Evolutionary conservation across 2,888 invertebrate genomes (phyloP), one percentile per base, ranked within the genome.

Genomic region (Halictus ligatus): DNA sequence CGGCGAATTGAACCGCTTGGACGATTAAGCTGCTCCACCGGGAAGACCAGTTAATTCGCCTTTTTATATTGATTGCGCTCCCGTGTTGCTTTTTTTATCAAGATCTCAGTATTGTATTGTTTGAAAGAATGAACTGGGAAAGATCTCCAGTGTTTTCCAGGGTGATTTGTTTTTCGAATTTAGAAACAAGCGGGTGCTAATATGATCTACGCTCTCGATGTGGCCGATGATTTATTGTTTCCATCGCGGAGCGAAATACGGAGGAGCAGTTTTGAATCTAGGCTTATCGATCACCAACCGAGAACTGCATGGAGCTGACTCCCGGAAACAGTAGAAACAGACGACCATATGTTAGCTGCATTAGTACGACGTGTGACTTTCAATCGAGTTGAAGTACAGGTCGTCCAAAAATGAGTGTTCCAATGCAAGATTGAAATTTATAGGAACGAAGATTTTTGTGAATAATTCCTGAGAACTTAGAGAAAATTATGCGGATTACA

Each of bases 201-300:
- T 75, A 79, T 74, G 48, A 76, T 77, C 60, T 40, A 54, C 75
- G 18, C 18, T 67, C 76, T 40, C 21, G 40, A 29, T 5, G 74
- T 69, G n/a, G 10, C 25, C 25, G 67, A 43, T 86, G 87, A 87
- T 87, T 81, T 83, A 87, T 83, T 13, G 86, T 78, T 78, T 75
- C 80, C 73, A 87, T 86, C 77, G 80, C 80, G 7, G 58, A n/a
- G 64, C 78, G 78, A 67, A 83, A 78, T 58, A 78, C 78, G 46
- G 67, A 18, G 67, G 50, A 40, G 76, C 80, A 78, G 75, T 78
- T 86, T 86, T 81, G 81, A 84, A 83, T 83, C 84, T 75, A 75
- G 80, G 58, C 80, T 86, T 87, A 87, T 87, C 87, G 87, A 87
- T 87, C 81, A 83, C 73, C 35, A 35, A 54, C 15, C 77, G n/a